Percentiles rank a stretch among this genome's conserved stretches.
Conservation (phyloP, 2,113 vertebrate species). For the Plestiodon gilberti region DNA sequence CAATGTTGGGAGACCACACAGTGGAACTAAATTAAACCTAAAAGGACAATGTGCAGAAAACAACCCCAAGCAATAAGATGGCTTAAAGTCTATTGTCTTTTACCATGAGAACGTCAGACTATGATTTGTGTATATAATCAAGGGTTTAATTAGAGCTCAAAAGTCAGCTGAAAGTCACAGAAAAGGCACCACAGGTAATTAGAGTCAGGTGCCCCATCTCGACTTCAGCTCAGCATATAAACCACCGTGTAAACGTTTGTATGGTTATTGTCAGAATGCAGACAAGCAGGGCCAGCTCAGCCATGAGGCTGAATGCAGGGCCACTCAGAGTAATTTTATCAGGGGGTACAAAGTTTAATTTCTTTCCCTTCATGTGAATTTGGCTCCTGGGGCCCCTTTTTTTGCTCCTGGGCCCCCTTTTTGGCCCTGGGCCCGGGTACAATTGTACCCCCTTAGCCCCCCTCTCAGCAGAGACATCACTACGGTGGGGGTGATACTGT, state of each 20-base stretch:
- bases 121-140: not conserved
- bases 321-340: too few species aligned
- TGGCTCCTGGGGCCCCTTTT: too few species aligned
- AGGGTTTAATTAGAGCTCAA: not conserved
- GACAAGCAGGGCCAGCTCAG: not conserved
- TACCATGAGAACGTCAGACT: not conserved
- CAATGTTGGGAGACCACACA: constrained; percentile 58
- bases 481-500: too few species aligned
- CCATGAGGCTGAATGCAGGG: too few species aligned
- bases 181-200: not conserved
- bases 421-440: too few species aligned
- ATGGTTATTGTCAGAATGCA: not conserved
- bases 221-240: not conserved
- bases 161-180: not conserved
- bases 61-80: constrained; percentile 13
- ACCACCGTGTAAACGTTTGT: not conserved
- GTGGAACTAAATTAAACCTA: constrained; percentile 46
- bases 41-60: constrained; percentile 18
- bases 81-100: not conserved
- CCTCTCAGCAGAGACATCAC: too few species aligned
- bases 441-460: too few species aligned
- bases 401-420: too few species aligned
- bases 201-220: not conserved
- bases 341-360: too few species aligned
- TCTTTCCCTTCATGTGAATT: too few species aligned